Conservation (phyloP, 2,113 vertebrate genomes). For the Xiphophorus couchianus region DNA sequence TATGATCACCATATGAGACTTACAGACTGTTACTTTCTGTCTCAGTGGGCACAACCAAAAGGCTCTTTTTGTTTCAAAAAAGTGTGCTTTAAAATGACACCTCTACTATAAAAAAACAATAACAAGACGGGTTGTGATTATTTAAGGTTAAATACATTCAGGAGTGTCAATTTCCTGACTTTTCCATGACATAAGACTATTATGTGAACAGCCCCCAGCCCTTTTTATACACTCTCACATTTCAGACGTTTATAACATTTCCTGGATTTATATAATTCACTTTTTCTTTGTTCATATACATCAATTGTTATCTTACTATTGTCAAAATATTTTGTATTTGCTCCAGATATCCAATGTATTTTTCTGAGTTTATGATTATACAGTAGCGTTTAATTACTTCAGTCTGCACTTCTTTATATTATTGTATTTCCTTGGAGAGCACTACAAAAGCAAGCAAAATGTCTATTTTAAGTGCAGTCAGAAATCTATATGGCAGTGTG, state of each 20-base stretch:
- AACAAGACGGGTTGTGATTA: too few relatives aligned
- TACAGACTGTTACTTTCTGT: background rate
- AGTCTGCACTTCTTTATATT: slow-evolving; percentile 52
- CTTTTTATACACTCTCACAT: too few relatives aligned
- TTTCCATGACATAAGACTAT: background rate
- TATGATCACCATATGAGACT: too few relatives aligned
- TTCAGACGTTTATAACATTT: slow-evolving; percentile 4
- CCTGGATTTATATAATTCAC: slow-evolving; percentile 1
- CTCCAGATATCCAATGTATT: slow-evolving; percentile 29
- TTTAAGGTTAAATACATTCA: background rate
- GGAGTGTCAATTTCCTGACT: background rate
- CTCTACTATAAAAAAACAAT: background rate
- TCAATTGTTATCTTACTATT: slow-evolving; percentile 20
- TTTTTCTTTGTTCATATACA: background rate
- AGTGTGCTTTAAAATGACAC: background rate
- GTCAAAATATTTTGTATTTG: slow-evolving; percentile 13
- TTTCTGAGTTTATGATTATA: slow-evolving; percentile 29
- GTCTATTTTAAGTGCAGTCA: slow-evolving; percentile 74
- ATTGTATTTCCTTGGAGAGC: slow-evolving; percentile 65
- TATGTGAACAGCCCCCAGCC: background rate
- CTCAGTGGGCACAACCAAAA: background rate
- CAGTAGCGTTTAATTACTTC: slow-evolving; percentile 49
- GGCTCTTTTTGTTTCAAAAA: background rate
- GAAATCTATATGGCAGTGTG: slow-evolving; percentile 67
- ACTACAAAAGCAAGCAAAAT: slow-evolving; percentile 51